Base-by-base conservation (phyloP, 2,888 invertebrate genomes). In the Dasypolia templi region DNA sequence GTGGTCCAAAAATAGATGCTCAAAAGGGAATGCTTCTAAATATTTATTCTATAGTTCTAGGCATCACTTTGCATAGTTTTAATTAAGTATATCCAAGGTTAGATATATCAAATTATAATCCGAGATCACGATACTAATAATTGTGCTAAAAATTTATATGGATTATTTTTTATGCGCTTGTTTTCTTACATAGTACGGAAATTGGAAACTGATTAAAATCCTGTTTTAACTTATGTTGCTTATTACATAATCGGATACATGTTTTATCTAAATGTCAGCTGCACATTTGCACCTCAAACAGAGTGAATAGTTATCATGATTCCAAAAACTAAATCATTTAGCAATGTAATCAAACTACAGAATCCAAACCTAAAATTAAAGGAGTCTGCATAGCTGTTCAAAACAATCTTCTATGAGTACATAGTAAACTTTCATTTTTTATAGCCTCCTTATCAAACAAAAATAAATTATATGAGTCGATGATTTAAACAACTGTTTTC, bases 371-470 rank as follows among this genome's bases (percentile, higher is more conserved):
- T 17, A 49, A 58, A 59, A 39, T 65, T 35, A 26, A 51, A 69
- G 59, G 12, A 32, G 29, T 59, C 56, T 19, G 35, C 22, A 35
- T 35, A 58, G 42, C 66, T 42, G 53, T 69, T 51, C 19, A 49
- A 56, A 66, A 49, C 35, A 46, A 59, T 58, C 22, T 26, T 11
- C 19, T 42, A 66, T 56, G 29, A 74, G 19, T 56, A 63, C 64
- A 3, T 49, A 72, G 32, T 51, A 61, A 64, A 78, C 39, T 49
- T 44, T 55, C 26, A 62, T 77, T 81, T 77, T 81, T 81, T 81
- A 83, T 81, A 72, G 83, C 74, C 53, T 68, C 67, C 77, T 59
- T 77, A 83, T 70, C 83, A 83, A 67, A 69, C 61, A 39, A 74
- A 75, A 75, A 68, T 67, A 77, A 73, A 58, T 66, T 56, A 62